Evolutionary conservation across 2,888 invertebrate genomes (phyloP).

Genomic region (Dermolepida albohirtum): DNA sequence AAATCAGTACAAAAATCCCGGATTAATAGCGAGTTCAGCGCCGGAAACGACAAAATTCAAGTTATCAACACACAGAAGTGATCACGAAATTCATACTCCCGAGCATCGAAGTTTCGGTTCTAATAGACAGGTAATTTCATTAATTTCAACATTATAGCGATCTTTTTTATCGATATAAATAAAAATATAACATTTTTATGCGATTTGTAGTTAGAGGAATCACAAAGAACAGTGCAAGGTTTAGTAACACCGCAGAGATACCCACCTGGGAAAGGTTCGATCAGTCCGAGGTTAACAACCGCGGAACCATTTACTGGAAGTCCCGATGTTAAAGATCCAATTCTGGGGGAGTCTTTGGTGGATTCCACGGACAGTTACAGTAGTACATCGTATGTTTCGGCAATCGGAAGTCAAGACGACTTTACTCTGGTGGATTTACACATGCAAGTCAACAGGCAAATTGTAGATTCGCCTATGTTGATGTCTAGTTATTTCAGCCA

Average conservation of each 20-base stretch:
- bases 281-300: constrained; percentile 6
- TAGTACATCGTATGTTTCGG: constrained; percentile 88
- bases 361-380: constrained; percentile 84
- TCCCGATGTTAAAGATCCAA: constrained; percentile 40
- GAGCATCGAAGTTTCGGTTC: constrained; percentile 67
- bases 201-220: constrained; percentile 54
- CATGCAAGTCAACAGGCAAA: constrained; percentile 89
- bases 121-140: constrained; percentile 35
- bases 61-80: constrained; percentile 71
- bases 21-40: constrained; percentile 54
- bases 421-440: constrained; percentile 92
- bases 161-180: background rate
- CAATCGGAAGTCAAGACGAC: constrained; percentile 93
- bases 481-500: constrained; percentile 96
- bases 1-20: constrained; percentile 34
- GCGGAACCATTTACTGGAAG: constrained; percentile 32
- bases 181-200: background rate
- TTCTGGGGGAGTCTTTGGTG: constrained; percentile 50
- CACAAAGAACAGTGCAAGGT: constrained; percentile 59
- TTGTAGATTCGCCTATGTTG: constrained; percentile 91
- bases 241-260: constrained; percentile 62
- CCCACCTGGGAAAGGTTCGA: constrained; percentile 46
- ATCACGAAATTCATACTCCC: constrained; percentile 73
- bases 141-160: background rate
- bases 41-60: constrained; percentile 57